Conservation (phyloP, 1,140 invertebrate genomes). For the Drosophila pseudoobscura region DNA sequence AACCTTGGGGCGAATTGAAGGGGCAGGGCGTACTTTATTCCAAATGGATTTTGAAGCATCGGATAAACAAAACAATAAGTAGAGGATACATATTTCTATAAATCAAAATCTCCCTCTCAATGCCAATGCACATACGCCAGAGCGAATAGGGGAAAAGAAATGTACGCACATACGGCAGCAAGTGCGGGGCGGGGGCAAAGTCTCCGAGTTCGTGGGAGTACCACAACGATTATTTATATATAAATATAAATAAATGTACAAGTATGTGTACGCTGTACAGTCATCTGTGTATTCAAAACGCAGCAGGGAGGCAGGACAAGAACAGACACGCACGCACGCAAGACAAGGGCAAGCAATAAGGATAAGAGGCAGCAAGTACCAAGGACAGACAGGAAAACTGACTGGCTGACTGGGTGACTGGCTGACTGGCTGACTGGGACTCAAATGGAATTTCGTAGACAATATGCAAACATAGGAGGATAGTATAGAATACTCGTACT, state of each 20-base stretch:
- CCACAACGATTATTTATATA: slow-evolving; percentile 30
- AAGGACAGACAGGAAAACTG: slow-evolving; percentile 6
- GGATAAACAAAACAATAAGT: slow-evolving; percentile 28
- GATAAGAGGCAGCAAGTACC: slow-evolving; percentile 4
- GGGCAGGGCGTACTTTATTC: background rate
- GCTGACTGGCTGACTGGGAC: too few species aligned
- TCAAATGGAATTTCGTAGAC: too few species aligned
- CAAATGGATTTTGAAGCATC: slow-evolving; percentile 41
- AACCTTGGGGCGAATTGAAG: background rate
- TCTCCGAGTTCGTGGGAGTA: background rate
- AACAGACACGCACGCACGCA: background rate
- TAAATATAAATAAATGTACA: too few species aligned
- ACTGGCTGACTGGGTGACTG: too few species aligned
- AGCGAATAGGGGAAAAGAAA: background rate
- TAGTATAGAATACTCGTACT: too few species aligned
- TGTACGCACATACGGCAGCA: too few species aligned
- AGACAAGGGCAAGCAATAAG: slow-evolving; percentile 4
- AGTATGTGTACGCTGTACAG: background rate
- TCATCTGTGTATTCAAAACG: slow-evolving; percentile 37
- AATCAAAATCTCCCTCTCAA: slow-evolving; percentile 24
- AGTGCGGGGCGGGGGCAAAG: background rate
- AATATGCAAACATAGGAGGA: too few species aligned
- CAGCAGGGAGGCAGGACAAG: slow-evolving; percentile 27
- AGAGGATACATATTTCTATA: slow-evolving; percentile 40
- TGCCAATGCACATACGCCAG: background rate